These are phyloP conservation scores for Athene cunicularia DNA, from an alignment of 2,113 vertebrate genomes.

Conservation along the genomic window DNA sequence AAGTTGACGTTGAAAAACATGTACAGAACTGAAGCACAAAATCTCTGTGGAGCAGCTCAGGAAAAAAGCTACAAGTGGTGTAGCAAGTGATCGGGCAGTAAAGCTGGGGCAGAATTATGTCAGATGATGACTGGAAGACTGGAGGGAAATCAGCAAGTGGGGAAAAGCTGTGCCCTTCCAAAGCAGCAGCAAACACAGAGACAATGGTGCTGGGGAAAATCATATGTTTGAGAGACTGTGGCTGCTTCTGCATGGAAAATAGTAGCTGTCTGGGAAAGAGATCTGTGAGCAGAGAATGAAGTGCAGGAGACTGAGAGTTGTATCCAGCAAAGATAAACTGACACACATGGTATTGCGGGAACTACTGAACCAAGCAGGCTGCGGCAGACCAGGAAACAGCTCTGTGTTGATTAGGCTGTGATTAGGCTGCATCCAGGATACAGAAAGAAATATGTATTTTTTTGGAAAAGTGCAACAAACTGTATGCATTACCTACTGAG, in stretches of 20 bases:
- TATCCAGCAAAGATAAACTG: conserved; percentile 21
- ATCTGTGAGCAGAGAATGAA: not conserved
- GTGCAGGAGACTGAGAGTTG: not conserved
- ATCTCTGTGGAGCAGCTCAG: not conserved
- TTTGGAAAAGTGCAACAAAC: not conserved
- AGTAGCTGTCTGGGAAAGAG: conserved; percentile 11
- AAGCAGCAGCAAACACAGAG: not conserved
- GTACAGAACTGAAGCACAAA: not conserved
- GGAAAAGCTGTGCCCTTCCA: conserved; percentile 17
- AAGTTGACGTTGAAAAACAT: not conserved
- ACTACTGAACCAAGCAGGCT: not conserved
- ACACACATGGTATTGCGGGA: not conserved
- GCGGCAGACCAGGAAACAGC: not conserved
- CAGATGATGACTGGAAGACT: conserved; percentile 11
- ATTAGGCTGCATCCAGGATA: not conserved
- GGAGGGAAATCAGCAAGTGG: not conserved
- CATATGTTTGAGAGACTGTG: not conserved
- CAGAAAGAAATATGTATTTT: not conserved
- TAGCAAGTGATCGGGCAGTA: not conserved
- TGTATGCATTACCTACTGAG: not conserved
- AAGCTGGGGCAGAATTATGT: not conserved
- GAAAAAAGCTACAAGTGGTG: not conserved
- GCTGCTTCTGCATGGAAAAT: not conserved
- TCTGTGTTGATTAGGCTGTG: not conserved
- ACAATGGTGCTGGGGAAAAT: not conserved